Evolutionary conservation across 2,888 invertebrate species (phyloP), one percentile per base, ranked within the genome.

Genomic region (Heteromurus nitidus): DNA sequence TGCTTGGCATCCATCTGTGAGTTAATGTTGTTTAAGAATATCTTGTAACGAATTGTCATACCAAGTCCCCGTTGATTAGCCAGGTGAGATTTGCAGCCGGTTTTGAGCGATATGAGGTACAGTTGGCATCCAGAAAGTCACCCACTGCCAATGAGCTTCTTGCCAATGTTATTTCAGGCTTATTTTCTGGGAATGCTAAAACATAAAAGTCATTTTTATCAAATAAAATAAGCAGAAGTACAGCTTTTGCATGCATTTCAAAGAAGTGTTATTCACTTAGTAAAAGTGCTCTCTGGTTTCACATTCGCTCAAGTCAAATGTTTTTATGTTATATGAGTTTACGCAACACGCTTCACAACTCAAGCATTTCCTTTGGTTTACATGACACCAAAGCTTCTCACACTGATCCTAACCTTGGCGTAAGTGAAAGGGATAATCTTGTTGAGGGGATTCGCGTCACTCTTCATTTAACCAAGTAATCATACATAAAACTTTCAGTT

Each of bases 51-150:
- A n/a, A n/a, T n/a, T n/a, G n/a, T n/a, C 68, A 69, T 74, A 83
- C 83, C 83, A 65, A 53, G n/a, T 81, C 30, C 24, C 76, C 81
- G 73, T 83, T 83, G 31, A 83, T 81, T 55, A 74, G 67, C 83
- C 83, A 83, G 28, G 83, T 83, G 7, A 83, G 74, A 79, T 83
- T 83, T 24, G 83, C 83, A 47, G 83, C 81, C 55, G 83, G 83
- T 79, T 83, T 83, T 79, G 83, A 83, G 81, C 83, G 81, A 83
- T 79, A 74, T 65, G 83, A 83, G 65, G 77, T 83, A 65, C 83
- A 83, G 60, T 83, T 83, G 77, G 83, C 83, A 65, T 81, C 81
- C 28, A 83, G 24, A 26, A 68, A 28, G 75, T 83, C 83, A 22
- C 83, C 83, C 74, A 83, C 77, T 64, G 83, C 77, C 69, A 79